Evolutionary conservation across 1,140 invertebrate species (phyloP).

Genomic region (Oryctes rhinoceros): DNA sequence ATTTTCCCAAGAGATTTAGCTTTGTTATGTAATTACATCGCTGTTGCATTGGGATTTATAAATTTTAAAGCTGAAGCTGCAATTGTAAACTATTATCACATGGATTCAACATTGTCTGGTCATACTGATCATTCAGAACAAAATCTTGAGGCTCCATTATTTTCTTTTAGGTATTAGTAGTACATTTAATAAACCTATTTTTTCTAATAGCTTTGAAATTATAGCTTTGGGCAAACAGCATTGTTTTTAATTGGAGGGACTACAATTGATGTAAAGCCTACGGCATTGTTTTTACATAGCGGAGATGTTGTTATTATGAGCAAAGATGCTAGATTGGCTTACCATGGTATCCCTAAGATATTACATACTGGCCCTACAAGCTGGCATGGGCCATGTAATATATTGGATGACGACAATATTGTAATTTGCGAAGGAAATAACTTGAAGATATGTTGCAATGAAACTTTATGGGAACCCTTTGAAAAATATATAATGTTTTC

Average conservation of each 20-base stretch:
- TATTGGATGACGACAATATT: not conserved
- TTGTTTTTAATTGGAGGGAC: constrained; percentile 85
- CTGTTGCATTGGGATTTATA: constrained; percentile 68
- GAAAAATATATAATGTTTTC: constrained; percentile 67
- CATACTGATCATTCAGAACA: constrained; percentile 93
- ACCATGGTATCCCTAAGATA: constrained; percentile 86
- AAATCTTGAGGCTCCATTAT: constrained; percentile 82
- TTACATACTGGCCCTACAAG: constrained; percentile 61
- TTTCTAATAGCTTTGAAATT: constrained; percentile 50
- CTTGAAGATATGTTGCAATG: constrained; percentile 55
- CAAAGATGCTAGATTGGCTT: constrained; percentile 75
- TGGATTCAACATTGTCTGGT: constrained; percentile 87
- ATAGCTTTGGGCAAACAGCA: constrained; percentile 86
- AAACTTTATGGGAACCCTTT: constrained; percentile 65
- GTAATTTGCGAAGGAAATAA: constrained; percentile 41
- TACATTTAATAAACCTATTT: not conserved
- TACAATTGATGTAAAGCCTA: constrained; percentile 70
- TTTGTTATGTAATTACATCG: constrained; percentile 70
- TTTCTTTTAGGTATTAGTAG: constrained; percentile 79
- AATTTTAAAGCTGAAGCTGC: constrained; percentile 85
- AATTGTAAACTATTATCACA: constrained; percentile 94
- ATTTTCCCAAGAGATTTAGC: constrained; percentile 78
- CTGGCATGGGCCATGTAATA: constrained; percentile 62
- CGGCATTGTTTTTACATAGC: constrained; percentile 75
- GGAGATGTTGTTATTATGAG: constrained; percentile 88